Evolutionary conservation across 2,797 vertebrate genomes (phyloP), one percentile per base, ranked within the genome.

Genomic region (Acestrorhynchus altus): DNA sequence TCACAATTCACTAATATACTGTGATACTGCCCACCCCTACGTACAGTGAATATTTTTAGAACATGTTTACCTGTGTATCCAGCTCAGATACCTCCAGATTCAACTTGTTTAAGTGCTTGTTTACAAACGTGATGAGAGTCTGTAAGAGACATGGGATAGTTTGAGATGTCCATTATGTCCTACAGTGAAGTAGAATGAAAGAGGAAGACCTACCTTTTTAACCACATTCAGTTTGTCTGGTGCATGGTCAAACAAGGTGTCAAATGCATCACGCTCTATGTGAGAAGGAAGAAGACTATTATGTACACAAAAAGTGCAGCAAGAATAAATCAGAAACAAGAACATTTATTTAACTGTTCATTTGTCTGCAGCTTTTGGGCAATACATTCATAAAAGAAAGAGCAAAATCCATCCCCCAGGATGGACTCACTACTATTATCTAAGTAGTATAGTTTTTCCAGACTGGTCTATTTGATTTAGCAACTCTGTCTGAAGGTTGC

Each of bases 151-250:
- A 26, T 1, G 7, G 51, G 22, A 60, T 20, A 47, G 16, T 39
- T 39, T 24, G 47, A 77, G 65, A 60, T n/a, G n/a, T 28, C 10
- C 56, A 24, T 77, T 18, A 69, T 64, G 28, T 12, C 18, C 28
- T 28, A 31, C 46, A 18, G 49, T 28, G 26, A 72, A 54, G 28
- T 28, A 15, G 13, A 56, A 51, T 24, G 40, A 66, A 64, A 28
- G 31, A 68, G 63, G 22, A 20, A 9, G 26, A 28, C 61, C 6
- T 84, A 95, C 95, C 94, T 96, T 96, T 89, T 96, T 96, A 71
- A 96, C 95, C 51, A 96, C 95, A 9, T 95, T 96, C 80, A 96
- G 93, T 72, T 96, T 96, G 89, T 96, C 95, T 10, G 95, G 95
- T 26, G 95, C 95, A 0, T 96, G 95, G 84, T 96, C 94, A 80